These are phyloP conservation scores for Morpho achilles DNA, from an alignment of 2,888 invertebrate species.

Conservation along the genomic window DNA sequence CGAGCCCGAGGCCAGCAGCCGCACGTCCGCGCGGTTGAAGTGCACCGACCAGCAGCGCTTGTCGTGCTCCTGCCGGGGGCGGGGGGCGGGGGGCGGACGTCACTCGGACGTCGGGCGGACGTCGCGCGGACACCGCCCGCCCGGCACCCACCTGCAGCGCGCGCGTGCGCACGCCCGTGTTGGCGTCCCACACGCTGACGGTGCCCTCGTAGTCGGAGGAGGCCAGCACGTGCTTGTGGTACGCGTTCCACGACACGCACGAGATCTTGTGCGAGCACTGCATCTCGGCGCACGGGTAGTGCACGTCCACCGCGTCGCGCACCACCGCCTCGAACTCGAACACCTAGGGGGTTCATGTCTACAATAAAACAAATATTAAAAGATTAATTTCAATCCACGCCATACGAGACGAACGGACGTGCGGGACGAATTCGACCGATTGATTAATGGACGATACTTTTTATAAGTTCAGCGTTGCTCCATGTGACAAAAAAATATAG, in stretches of 20 bases:
- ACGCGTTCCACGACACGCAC: constrained; percentile 96
- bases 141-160: constrained; percentile 46
- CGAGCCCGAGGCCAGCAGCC: constrained; percentile 93
- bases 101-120: no score
- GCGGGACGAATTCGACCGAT: not conserved
- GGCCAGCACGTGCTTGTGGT: constrained; percentile 89
- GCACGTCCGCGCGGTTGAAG: constrained; percentile 94
- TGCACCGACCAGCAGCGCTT: constrained; percentile 98
- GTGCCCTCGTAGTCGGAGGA: constrained; percentile 97
- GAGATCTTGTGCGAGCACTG: constrained; percentile 95
- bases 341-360: not conserved
- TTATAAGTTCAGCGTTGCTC: no score
- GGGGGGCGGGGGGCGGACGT: no score
- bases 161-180: constrained; percentile 85
- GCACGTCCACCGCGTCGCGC: constrained; percentile 91
- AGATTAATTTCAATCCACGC: no score
- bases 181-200: constrained; percentile 95
- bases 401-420: not conserved
- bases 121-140: no score
- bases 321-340: constrained; percentile 94
- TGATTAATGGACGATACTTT: no score
- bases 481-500: no score
- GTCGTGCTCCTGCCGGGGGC: constrained; percentile 85
- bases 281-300: constrained; percentile 96
- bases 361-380: no score